Conservation (phyloP, 1,140 invertebrate genomes). For the Centruroides sculpturatus region DNA sequence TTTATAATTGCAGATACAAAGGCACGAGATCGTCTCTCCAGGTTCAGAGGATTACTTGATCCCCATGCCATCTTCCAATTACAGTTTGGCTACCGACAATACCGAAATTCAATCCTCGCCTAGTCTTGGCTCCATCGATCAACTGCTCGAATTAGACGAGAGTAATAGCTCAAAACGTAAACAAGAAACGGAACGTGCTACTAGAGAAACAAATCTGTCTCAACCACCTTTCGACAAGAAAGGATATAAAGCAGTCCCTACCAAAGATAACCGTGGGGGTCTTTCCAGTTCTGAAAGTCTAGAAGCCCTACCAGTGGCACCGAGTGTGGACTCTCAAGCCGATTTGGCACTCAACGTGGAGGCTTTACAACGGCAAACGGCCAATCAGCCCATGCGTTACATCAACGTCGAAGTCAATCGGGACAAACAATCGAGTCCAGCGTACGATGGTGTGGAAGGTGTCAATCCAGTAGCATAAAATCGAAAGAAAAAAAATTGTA, state of each 20-base stretch:
- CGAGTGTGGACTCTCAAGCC: slow-evolving; percentile 16
- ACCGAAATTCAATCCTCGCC: slow-evolving; percentile 18
- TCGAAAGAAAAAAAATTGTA: no score
- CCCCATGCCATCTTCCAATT: slow-evolving; percentile 27
- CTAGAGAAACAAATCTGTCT: background rate
- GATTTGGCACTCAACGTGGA: slow-evolving; percentile 36
- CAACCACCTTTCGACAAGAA: background rate
- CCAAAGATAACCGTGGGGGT: slow-evolving; percentile 3
- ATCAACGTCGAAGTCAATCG: slow-evolving; percentile 21
- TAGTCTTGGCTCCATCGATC: slow-evolving; percentile 12
- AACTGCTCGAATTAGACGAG: slow-evolving; percentile 15
- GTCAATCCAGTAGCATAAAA: slow-evolving; percentile 11
- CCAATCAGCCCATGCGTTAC: background rate
- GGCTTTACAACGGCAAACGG: slow-evolving; percentile 22
- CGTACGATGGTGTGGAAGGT: slow-evolving; percentile 7
- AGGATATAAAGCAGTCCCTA: slow-evolving; percentile 3
- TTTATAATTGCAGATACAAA: slow-evolving; percentile 7
- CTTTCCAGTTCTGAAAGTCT: slow-evolving; percentile 6
- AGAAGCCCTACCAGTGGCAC: slow-evolving; percentile 8
- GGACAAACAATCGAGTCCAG: slow-evolving; percentile 13
- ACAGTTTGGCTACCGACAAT: slow-evolving; percentile 20
- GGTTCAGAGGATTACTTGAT: slow-evolving; percentile 33
- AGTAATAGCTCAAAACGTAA: background rate
- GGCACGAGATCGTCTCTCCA: slow-evolving; percentile 20
- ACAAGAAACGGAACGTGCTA: no score